These are phyloP conservation scores for Cossypha caffra DNA, from an alignment of 2,797 vertebrate species.

Conservation along the genomic window DNA sequence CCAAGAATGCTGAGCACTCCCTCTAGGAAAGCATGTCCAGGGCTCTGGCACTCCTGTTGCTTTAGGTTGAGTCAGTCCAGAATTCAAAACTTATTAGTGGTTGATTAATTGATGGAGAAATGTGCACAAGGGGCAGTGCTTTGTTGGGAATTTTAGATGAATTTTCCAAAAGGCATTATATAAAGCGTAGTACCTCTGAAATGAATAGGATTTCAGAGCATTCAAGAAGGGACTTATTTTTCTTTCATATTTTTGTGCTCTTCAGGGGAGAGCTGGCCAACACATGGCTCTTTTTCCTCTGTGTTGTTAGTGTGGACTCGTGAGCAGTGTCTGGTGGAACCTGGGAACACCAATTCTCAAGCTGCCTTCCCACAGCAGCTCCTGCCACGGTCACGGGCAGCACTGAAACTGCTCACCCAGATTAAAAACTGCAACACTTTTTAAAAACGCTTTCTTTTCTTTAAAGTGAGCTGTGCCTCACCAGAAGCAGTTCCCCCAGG, in stretches of 20 bases:
- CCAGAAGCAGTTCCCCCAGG: background rate
- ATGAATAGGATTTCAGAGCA: background rate
- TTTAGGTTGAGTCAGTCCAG: background rate
- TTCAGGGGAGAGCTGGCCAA: background rate
- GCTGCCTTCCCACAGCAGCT: background rate
- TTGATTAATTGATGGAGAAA: background rate
- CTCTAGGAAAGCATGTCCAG: fast-evolving
- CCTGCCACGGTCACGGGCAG: background rate
- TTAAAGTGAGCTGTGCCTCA: background rate
- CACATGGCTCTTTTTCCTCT: fast-evolving
- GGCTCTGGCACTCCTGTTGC: background rate
- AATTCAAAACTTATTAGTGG: background rate
- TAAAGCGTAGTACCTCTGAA: background rate
- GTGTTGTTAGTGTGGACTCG: background rate
- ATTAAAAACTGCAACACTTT: background rate
- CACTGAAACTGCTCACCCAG: background rate
- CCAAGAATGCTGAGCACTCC: background rate
- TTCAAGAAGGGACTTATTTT: background rate
- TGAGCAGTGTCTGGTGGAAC: background rate
- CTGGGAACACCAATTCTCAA: background rate
- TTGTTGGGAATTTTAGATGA: background rate
- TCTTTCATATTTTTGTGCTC: background rate
- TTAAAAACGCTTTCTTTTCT: background rate
- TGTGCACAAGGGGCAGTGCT: background rate
- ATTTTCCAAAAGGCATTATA: background rate